Base-by-base conservation (phyloP, 2,797 vertebrate genomes). In the Ceryle rudis region DNA sequence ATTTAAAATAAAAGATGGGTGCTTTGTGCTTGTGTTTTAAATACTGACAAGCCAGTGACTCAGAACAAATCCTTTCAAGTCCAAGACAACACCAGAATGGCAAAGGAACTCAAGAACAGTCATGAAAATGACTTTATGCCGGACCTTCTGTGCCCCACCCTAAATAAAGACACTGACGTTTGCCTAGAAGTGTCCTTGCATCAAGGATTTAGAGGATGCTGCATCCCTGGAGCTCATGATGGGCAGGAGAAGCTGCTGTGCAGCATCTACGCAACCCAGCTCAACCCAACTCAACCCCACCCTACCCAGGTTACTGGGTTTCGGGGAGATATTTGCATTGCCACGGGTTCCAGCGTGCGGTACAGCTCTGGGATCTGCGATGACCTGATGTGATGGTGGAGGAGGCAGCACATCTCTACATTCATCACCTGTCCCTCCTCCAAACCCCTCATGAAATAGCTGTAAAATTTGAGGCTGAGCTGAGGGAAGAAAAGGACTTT, bases 191-290 rank as follows among this genome's bases (percentile, higher is more conserved):
- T 3, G 62, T 37, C 66, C 71, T 69, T 64, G 52, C 39, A 25
- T 6, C 14, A 2, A 31, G 33, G 2, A 5, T 20, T 64, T 3
- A 8, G 11, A 33, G 47, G 61, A 57, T 22, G n/a, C 14, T 20
- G 62, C 29, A n/a, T 17, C 19, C 52, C 3, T 0, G 29, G 29
- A 65, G 8, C 0, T 18, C 18, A 29, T 4, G 5, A 25, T 2
- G 23, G 77, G 52, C 37, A 81, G 41, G 26, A 81, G 70, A 44
- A 81, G 89, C 37, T 62, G 51, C 67, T 2, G 0, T 9, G 54
- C 49, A 80, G 60, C 74, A 79, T 29, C 23, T 4, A 39, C 29
- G 5, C 31, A 49, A 35, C 9, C 35, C n/a, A 17, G 19, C 31
- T 23, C 28, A 20, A 54, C 17, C 11, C 31, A 55, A 55, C 2